phyloP scores from a whole-genome alignment of 2,797 vertebrate species.

The Mallotus villosus region DNA sequence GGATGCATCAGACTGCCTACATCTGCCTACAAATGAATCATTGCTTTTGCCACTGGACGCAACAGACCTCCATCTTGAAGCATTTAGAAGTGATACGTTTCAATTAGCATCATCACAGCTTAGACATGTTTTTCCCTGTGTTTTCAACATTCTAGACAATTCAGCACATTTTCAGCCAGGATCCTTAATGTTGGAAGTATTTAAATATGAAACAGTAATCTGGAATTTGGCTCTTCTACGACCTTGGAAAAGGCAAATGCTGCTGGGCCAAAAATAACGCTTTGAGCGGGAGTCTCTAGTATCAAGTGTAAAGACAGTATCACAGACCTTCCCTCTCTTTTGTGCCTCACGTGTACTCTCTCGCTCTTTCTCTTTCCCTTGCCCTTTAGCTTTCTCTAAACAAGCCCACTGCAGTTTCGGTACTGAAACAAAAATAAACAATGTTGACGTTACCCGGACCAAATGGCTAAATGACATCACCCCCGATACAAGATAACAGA shows the following conservation, averaged over 20 bases:
- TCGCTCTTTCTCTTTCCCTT: background rate
- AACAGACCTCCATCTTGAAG: conserved; percentile 34
- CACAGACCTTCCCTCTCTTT: conserved; percentile 25
- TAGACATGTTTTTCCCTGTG: no score
- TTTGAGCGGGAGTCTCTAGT: conserved; percentile 41
- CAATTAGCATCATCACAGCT: no score
- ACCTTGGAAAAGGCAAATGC: conserved; percentile 56
- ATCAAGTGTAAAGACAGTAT: conserved; percentile 62
- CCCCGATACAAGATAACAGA: conserved; percentile 68
- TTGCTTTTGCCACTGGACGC: conserved; percentile 46
- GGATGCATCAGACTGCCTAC: conserved; percentile 60
- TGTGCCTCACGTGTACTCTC: background rate
- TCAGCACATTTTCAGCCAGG: background rate
- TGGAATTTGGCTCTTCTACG: conserved; percentile 54
- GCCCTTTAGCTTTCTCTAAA: conserved; percentile 60
- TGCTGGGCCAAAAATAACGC: conserved; percentile 50
- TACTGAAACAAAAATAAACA: conserved; percentile 64
- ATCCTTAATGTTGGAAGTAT: background rate
- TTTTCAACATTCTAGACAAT: no score
- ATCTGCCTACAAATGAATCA: conserved; percentile 57
- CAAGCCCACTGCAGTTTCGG: conserved; percentile 66
- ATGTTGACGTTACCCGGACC: conserved; percentile 62
- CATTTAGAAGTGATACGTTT: no score
- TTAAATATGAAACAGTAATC: conserved; percentile 34
- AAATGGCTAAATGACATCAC: conserved; percentile 71